phyloP scores from a whole-genome alignment of 92 coral and sea anemone species.

The Bergia puertoricense region DNA sequence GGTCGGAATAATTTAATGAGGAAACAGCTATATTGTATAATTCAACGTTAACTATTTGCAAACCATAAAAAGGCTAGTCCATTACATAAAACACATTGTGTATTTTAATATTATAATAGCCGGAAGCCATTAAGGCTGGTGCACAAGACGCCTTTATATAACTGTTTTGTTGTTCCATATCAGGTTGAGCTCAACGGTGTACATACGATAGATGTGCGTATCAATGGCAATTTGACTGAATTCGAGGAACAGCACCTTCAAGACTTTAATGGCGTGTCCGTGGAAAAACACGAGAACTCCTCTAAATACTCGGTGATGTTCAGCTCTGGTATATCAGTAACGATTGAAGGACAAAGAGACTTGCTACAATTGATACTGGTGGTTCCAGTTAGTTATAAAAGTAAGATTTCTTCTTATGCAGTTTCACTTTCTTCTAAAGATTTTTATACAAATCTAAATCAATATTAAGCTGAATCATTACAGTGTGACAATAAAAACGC shows the following conservation, averaged over 20 bases:
- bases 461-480: too few species aligned
- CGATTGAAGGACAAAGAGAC: background rate
- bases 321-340: slow-evolving; percentile 37
- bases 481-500: too few species aligned
- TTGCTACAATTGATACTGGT: slow-evolving; percentile 16
- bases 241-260: slow-evolving; percentile 58
- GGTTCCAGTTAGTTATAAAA: background rate
- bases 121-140: background rate
- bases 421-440: too few species aligned
- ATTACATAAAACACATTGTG: too few species aligned
- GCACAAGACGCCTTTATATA: background rate
- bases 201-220: slow-evolving; percentile 55
- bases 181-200: slow-evolving; percentile 70
- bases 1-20: too few species aligned
- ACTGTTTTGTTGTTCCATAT: background rate
- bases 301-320: slow-evolving; percentile 11
- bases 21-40: too few species aligned
- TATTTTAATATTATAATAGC: background rate
- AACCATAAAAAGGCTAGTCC: too few species aligned
- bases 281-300: slow-evolving; percentile 44
- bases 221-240: slow-evolving; percentile 60
- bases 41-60: too few species aligned
- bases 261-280: slow-evolving; percentile 59
- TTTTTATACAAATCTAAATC: too few species aligned
- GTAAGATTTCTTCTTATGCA: background rate